Base-by-base conservation (phyloP, 2,797 vertebrate genomes). In the Leptodactylus fallax region DNA sequence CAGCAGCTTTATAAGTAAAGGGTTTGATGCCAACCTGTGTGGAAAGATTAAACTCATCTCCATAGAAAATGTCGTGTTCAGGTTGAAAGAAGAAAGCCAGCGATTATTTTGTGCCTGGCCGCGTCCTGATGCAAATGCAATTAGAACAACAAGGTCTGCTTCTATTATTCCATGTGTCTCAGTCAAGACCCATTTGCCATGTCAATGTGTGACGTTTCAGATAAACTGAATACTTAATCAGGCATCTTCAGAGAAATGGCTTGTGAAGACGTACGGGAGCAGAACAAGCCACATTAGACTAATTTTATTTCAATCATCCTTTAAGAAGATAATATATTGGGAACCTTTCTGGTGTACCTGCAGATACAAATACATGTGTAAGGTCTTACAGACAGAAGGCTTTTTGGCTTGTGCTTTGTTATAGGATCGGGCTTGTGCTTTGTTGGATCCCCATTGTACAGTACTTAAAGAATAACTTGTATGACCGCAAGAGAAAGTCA, bases 71-170 rank as follows among this genome's bases (percentile, higher is more conserved):
- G 53, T n/a, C 53, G 74, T 78, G 85, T 76, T 81, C 79, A 55
- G 58, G 79, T 63, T 83, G 79, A 77, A 77, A 81, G 86, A 58
- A 86, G 84, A 79, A 83, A 81, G 56, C 77, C 83, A 56, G 53
- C 85, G 83, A 53, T 88, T 85, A 71, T 85, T 85, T 80, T 85
- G 45, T 85, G 78, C 83, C 77, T 72, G 83, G 65, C 67, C 85
- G 87, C 83, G 45, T 61, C 77, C 74, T 88, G 87, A 88, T 85
- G 77, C 58, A 88, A 85, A 88, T 88, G 83, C 58, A 88, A 85
- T 88, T 81, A 85, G 83, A 88, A 88, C 69, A 88, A 81, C 87
- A 85, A 74, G 83, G 49, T 76, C 65, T 74, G 36, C 19, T 81
- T 76, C 77, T 81, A 85, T 80, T 88, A 74, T 81, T 85, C 87